A percentile compares a stretch with the other conserved stretches of the same genome.
phyloP scores from a whole-genome alignment of 2,113 vertebrate species.

The Solenodon paradoxus region DNA sequence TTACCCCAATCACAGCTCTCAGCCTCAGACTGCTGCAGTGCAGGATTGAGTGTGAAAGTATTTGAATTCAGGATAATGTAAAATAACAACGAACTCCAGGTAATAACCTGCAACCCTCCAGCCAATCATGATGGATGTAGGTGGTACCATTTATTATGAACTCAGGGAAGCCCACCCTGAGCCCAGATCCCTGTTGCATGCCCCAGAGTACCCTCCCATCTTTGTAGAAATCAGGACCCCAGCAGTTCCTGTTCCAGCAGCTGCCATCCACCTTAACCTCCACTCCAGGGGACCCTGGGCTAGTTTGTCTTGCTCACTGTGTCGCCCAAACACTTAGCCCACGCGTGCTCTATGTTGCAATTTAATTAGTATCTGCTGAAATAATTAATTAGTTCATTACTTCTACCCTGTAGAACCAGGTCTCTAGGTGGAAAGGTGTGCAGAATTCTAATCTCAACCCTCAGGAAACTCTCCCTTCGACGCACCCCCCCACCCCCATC shows the following conservation, averaged over 20 bases:
- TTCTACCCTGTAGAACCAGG: constrained; percentile 42
- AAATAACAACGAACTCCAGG: background rate
- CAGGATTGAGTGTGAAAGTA: background rate
- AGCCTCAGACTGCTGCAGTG: rapidly evolving
- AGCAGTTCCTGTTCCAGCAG: rapidly evolving
- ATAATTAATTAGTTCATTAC: constrained; percentile 57
- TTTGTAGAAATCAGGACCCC: rapidly evolving
- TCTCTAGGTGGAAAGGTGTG: constrained; percentile 12
- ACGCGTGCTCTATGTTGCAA: background rate
- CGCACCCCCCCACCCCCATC: background rate
- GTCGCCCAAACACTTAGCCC: background rate
- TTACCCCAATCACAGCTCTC: rapidly evolving
- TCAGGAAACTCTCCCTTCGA: background rate
- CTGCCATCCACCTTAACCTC: background rate
- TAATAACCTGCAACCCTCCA: background rate
- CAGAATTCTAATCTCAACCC: background rate
- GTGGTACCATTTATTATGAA: background rate
- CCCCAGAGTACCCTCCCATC: background rate
- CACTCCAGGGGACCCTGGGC: background rate
- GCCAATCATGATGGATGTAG: background rate
- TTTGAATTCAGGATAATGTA: background rate
- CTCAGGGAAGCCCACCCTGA: background rate
- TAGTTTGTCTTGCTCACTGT: background rate
- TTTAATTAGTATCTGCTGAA: constrained; percentile 50
- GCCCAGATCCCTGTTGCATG: rapidly evolving